These are phyloP conservation scores for Ochlodes sylvanus DNA, from an alignment of 2,888 invertebrate species.

Conservation along the genomic window DNA sequence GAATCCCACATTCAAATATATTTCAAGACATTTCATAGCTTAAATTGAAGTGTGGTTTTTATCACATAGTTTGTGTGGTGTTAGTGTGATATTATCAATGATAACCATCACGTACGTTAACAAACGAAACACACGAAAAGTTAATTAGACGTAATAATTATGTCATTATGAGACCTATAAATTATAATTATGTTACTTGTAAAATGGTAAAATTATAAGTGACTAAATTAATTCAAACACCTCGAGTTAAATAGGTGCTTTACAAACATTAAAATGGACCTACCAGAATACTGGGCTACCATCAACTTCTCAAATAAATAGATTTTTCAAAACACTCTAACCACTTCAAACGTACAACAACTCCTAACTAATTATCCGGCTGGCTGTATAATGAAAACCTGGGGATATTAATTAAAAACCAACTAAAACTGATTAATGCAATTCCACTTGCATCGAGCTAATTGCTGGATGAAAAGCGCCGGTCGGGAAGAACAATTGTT, in stretches of 20 bases:
- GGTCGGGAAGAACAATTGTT: neutral
- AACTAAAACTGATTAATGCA: conserved; percentile 14
- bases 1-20: too few species aligned
- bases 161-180: too few species aligned
- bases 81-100: too few species aligned
- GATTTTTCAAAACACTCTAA: conserved; percentile 2
- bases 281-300: neutral
- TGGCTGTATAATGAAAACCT: conserved; percentile 4
- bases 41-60: too few species aligned
- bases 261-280: neutral
- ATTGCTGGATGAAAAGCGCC: conserved; percentile 12
- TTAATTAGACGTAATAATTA: too few species aligned
- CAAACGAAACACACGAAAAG: too few species aligned
- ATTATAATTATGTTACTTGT: too few species aligned
- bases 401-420: conserved; percentile 10
- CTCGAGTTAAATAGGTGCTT: neutral
- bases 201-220: too few species aligned
- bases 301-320: neutral
- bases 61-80: too few species aligned
- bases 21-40: too few species aligned
- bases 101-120: too few species aligned
- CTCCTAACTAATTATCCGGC: neutral
- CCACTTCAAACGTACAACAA: neutral
- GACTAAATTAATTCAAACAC: neutral
- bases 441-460: conserved; percentile 26